Base-by-base conservation (phyloP, 2,888 invertebrate species). In the Dorcus hopei region DNA sequence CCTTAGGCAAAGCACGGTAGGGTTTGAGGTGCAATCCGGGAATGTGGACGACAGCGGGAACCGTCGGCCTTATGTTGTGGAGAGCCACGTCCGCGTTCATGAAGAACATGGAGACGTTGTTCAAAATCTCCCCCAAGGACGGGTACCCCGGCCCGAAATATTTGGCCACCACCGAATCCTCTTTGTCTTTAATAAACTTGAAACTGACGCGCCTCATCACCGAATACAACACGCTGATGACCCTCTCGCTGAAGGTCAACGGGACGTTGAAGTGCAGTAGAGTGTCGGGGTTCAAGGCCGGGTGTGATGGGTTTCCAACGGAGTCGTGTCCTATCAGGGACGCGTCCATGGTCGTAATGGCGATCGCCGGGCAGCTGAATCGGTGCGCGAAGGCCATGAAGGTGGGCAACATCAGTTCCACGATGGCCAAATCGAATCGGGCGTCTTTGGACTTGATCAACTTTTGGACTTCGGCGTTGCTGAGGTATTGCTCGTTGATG, bases 241-340 rank as follows among this genome's bases (percentile, higher is more conserved):
- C 52, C 49, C 74, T 61, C 60, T 79, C 75, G 38, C 79, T 80
- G 40, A 78, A 70, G 11, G 74, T 80, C 58, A 82, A 65, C 59
- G 80, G 77, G 45, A 77, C 74, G 57, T 77, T 57, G 26, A 58
- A 63, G 16, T 65, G 66, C 23, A 74, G 56, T 55, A 72, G 65
- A 63, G 70, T 66, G 51, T 74, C 73, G 3, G 78, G 77, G 33
- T 71, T 72, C 9, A 74, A 56, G 7, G 77, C 55, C 0, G 77
- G 75, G 66, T 76, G 73, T 0, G 68, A 60, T 1, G 72, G 70
- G 61, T 76, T 77, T 0, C 76, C 77, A 3, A 72, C 61, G 2
- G 68, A 56, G 14, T 72, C 70, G 51, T 75, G 74, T 16, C 67
- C 69, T 43, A 67, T 67, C 7, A 66, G 45, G 3, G 66, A 66